Percentiles rank a stretch among this genome's conserved stretches.
Evolutionary conservation across 2,888 invertebrate genomes (phyloP).

Genomic region (Lasioglossum oenotherae): DNA sequence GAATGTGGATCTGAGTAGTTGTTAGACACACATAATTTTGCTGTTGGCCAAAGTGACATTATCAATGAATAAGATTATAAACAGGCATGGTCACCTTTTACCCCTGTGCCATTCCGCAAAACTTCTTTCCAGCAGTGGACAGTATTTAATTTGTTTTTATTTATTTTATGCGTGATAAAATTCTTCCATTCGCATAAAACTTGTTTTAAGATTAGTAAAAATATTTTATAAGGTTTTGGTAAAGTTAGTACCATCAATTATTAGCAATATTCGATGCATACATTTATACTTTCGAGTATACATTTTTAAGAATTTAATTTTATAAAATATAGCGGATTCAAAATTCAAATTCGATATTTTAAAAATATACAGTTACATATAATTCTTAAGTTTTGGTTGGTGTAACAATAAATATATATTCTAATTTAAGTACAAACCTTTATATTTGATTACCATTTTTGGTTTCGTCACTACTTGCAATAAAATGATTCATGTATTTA

Average conservation of each 20-base stretch:
- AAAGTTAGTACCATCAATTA: slow-evolving; percentile 44
- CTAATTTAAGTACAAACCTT: slow-evolving; percentile 25
- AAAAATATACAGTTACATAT: slow-evolving; percentile 15
- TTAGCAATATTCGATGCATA: slow-evolving; percentile 8
- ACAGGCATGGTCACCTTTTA: background rate
- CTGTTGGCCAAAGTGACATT: background rate
- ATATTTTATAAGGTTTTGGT: slow-evolving; percentile 26
- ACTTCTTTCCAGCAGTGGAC: background rate
- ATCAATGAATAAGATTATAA: background rate
- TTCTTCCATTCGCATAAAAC: slow-evolving; percentile 21
- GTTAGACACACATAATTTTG: background rate
- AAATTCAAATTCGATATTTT: background rate
- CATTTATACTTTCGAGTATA: slow-evolving; percentile 10
- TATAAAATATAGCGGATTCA: background rate
- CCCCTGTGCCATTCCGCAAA: background rate
- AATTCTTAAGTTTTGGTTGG: slow-evolving; percentile 19
- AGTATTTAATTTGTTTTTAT: slow-evolving; percentile 26
- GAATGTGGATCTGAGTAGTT: background rate
- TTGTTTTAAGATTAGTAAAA: slow-evolving; percentile 16
- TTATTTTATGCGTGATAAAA: slow-evolving; percentile 21
- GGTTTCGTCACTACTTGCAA: background rate
- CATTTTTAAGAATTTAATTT: background rate
- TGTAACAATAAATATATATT: slow-evolving; percentile 16
- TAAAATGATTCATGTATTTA: background rate
- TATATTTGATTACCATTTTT: background rate